Conservation (phyloP, 1,140 invertebrate genomes). For the Diploscapter pachys region DNA sequence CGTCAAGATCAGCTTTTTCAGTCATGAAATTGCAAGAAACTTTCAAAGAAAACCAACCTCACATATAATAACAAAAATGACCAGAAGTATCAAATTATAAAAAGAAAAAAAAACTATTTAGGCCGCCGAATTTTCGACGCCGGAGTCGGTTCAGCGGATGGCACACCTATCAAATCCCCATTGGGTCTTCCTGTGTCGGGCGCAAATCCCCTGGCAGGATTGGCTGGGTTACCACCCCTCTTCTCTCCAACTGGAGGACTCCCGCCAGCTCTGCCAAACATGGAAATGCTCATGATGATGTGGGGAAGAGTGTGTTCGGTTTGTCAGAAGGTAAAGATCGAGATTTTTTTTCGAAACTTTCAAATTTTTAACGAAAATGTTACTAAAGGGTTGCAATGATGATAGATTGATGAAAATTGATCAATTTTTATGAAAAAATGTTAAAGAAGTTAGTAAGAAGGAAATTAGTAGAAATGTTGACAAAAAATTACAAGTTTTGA, state of each 20-base stretch:
- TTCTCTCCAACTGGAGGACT: conserved; percentile 14
- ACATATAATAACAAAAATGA: neutral
- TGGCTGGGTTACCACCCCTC: neutral
- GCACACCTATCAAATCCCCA: neutral
- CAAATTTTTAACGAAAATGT: neutral
- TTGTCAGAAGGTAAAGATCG: conserved; percentile 31
- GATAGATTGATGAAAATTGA: neutral
- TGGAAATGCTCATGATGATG: conserved; percentile 43
- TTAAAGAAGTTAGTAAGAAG: no score
- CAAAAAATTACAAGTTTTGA: no score
- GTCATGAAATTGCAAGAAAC: neutral
- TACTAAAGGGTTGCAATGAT: neutral
- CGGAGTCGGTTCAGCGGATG: conserved; percentile 9
- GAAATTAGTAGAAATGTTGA: neutral
- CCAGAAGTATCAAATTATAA: neutral
- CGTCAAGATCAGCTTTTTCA: neutral
- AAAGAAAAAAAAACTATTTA: conserved; percentile 15
- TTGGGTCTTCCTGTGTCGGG: neutral
- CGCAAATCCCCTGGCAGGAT: neutral
- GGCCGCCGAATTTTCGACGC: conserved; percentile 52
- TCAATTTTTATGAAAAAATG: neutral
- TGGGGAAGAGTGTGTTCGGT: conserved; percentile 39
- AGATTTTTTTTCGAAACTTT: no score
- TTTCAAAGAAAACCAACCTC: neutral
- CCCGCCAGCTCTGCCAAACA: conserved; percentile 1